Conservation (phyloP, 1,140 invertebrate species). For the Pteromalus puparum region DNA sequence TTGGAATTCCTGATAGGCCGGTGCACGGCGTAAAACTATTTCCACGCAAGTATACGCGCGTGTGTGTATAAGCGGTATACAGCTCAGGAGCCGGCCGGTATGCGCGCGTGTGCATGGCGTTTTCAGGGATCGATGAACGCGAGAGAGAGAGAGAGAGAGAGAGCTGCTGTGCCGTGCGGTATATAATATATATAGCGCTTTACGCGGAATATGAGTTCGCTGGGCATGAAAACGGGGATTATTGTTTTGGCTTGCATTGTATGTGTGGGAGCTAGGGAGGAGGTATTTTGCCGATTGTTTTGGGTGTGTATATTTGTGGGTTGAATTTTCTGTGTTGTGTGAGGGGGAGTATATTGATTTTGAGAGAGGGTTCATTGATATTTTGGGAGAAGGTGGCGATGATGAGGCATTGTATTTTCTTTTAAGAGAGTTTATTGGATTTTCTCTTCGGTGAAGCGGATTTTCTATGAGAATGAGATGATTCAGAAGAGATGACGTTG, state of each 20-base stretch:
- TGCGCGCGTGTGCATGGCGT: not conserved
- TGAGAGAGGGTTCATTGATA: not conserved
- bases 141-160: not conserved
- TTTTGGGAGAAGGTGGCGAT: not conserved
- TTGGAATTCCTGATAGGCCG: constrained; percentile 12
- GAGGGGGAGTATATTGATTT: not conserved
- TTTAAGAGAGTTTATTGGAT: not conserved
- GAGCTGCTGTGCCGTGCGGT: not conserved
- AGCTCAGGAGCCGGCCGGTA: not conserved
- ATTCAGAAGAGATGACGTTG: no score
- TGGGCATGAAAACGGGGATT: not conserved
- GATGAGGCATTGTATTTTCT: not conserved
- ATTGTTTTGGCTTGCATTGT: not conserved
- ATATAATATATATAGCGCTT: not conserved
- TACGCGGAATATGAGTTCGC: not conserved
- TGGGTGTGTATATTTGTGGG: not conserved
- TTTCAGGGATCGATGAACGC: constrained; percentile 14
- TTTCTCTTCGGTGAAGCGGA: no score
- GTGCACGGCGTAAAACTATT: not conserved
- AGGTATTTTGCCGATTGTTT: not conserved
- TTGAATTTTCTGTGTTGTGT: no score
- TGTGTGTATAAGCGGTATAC: no score
- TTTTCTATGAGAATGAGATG: no score
- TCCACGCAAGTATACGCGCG: not conserved
- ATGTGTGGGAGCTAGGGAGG: not conserved